phyloP scores from a whole-genome alignment of 1,140 invertebrate species.

The Agraylea sexmaculata region DNA sequence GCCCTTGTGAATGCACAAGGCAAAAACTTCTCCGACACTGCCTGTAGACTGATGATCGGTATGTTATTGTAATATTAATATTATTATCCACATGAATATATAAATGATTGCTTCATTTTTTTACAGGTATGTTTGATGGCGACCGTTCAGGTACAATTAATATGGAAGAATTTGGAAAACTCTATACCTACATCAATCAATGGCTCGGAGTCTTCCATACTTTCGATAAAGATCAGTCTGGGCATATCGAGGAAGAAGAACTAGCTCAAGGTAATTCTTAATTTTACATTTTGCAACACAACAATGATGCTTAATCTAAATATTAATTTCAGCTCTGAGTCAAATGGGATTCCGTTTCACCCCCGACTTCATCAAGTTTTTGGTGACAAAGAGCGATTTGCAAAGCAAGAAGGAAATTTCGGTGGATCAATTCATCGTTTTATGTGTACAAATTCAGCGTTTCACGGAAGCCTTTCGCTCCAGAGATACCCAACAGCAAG shows the following conservation, averaged over 20 bases:
- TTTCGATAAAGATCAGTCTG: constrained; percentile 72
- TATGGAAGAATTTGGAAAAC: constrained; percentile 70
- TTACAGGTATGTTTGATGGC: constrained; percentile 76
- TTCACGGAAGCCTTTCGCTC: constrained; percentile 73
- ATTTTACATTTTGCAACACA: constrained; percentile 4
- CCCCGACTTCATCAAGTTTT: constrained; percentile 61
- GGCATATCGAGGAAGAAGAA: constrained; percentile 70
- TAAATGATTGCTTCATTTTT: constrained; percentile 8
- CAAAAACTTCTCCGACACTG: constrained; percentile 69
- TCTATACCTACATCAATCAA: constrained; percentile 82
- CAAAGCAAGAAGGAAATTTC: constrained; percentile 51
- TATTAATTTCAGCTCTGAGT: constrained; percentile 50
- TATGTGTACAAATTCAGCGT: constrained; percentile 76
- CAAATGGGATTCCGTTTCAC: constrained; percentile 85
- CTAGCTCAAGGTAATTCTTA: constrained; percentile 50
- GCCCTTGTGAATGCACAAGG: constrained; percentile 81
- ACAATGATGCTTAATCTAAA: constrained; percentile 3
- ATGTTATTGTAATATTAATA: constrained; percentile 26
- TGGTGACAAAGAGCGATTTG: constrained; percentile 57
- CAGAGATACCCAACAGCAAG: constrained; percentile 61
- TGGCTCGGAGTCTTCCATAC: constrained; percentile 74
- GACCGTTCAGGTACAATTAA: constrained; percentile 80
- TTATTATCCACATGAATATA: neutral
- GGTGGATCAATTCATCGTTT: constrained; percentile 78
- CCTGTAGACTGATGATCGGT: constrained; percentile 85